phyloP scores from a whole-genome alignment of 2,888 invertebrate species.

The Cataglyphis albicans region DNA sequence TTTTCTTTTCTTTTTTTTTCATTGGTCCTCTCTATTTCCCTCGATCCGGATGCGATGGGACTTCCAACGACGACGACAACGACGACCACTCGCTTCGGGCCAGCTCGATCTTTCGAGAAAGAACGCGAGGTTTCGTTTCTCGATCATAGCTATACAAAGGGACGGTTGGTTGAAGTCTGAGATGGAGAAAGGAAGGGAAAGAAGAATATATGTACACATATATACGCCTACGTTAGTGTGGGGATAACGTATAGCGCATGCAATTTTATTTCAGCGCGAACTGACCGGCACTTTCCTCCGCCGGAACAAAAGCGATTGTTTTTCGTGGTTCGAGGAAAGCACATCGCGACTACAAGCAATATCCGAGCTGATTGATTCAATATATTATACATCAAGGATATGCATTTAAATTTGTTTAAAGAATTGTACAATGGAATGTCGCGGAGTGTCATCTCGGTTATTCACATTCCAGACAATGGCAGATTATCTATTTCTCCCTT shows the following conservation, averaged over 20 bases:
- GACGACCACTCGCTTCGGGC: background rate
- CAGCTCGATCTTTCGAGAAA: constrained; percentile 58
- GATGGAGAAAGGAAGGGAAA: background rate
- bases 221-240: background rate
- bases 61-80: constrained; percentile 50
- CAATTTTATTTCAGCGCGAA: background rate
- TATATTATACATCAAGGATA: background rate
- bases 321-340: background rate
- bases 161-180: background rate
- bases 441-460: background rate
- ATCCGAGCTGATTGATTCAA: constrained; percentile 34
- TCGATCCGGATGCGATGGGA: constrained; percentile 57
- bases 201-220: background rate
- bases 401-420: constrained; percentile 19
- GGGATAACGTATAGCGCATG: background rate
- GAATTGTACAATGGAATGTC: background rate
- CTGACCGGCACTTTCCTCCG: constrained; percentile 7
- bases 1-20: background rate
- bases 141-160: constrained; percentile 7
- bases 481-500: background rate
- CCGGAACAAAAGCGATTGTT: background rate
- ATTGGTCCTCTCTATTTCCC: constrained; percentile 42
- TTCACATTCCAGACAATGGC: background rate
- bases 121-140: constrained; percentile 49
- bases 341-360: background rate